phyloP scores from a whole-genome alignment of 2,113 vertebrate species.

The Sinocyclocheilus rhinocerous region DNA sequence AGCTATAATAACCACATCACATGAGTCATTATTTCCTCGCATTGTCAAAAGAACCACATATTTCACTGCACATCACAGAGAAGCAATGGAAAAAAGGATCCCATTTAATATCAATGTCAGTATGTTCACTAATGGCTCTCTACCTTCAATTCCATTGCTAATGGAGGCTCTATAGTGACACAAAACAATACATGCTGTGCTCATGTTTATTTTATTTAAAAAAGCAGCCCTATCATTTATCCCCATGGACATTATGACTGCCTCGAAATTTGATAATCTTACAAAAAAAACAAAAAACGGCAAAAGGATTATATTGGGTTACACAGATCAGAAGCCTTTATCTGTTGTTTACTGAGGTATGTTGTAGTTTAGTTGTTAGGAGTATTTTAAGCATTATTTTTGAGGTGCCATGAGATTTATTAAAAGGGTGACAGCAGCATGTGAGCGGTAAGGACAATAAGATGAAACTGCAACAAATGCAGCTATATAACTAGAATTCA shows the following conservation, averaged over 20 bases:
- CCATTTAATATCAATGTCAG: neutral
- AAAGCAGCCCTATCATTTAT: neutral
- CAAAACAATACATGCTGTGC: constrained; percentile 23
- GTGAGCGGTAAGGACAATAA: neutral
- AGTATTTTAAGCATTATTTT: too few relatives aligned
- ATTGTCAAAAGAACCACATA: neutral
- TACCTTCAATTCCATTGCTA: neutral
- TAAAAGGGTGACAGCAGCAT: neutral
- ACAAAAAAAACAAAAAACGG: neutral
- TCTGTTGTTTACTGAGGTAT: neutral
- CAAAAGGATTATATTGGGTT: neutral
- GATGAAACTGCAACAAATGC: neutral
- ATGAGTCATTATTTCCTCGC: constrained; percentile 32
- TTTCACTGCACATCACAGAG: neutral
- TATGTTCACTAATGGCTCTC: constrained; percentile 10
- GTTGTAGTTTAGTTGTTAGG: neutral
- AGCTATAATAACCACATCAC: neutral
- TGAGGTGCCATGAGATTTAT: neutral
- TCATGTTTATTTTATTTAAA: neutral
- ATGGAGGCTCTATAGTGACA: constrained; percentile 29
- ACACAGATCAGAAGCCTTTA: neutral
- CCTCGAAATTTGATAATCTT: neutral
- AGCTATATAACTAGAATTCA: neutral
- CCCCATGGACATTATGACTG: neutral
- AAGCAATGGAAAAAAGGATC: neutral